phyloP scores from a whole-genome alignment of 2,113 vertebrate species.

The Trichomycterus rosablanca region DNA sequence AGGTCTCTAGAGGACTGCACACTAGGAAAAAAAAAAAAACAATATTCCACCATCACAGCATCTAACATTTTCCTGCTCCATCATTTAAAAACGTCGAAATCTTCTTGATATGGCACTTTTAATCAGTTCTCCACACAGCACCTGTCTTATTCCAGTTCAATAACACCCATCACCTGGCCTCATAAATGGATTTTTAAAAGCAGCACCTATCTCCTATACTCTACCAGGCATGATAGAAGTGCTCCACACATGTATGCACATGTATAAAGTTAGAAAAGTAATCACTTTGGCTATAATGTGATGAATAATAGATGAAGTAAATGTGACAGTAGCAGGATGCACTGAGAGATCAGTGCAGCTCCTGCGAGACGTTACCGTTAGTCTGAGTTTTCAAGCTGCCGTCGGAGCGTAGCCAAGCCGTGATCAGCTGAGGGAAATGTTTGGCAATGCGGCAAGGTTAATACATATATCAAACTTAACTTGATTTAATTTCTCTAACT shows the following conservation, averaged over 20 bases:
- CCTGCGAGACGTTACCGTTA: conserved; percentile 21
- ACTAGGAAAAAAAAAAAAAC: too few relatives aligned
- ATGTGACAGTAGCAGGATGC: conserved; percentile 10
- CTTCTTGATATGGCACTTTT: conserved; percentile 24
- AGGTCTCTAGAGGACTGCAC: too few relatives aligned
- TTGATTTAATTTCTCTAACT: too few relatives aligned
- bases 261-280: conserved; percentile 25
- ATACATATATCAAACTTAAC: too few relatives aligned
- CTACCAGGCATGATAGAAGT: neutral
- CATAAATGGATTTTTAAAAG: conserved; percentile 39
- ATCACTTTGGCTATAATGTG: conserved; percentile 37
- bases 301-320: conserved; percentile 51
- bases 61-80: neutral
- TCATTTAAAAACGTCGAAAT: neutral
- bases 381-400: conserved; percentile 2
- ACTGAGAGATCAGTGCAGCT: conserved; percentile 32
- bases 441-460: too few relatives aligned
- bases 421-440: too few relatives aligned
- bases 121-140: conserved; percentile 20
- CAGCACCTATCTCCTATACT: conserved; percentile 12
- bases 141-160: conserved; percentile 31
- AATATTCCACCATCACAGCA: neutral
- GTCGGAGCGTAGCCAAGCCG: conserved; percentile 17
- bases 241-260: neutral
- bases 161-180: conserved; percentile 11